These are phyloP conservation scores for Poecilia gillii DNA, from an alignment of 2,797 vertebrate genomes.

Conservation along the genomic window DNA sequence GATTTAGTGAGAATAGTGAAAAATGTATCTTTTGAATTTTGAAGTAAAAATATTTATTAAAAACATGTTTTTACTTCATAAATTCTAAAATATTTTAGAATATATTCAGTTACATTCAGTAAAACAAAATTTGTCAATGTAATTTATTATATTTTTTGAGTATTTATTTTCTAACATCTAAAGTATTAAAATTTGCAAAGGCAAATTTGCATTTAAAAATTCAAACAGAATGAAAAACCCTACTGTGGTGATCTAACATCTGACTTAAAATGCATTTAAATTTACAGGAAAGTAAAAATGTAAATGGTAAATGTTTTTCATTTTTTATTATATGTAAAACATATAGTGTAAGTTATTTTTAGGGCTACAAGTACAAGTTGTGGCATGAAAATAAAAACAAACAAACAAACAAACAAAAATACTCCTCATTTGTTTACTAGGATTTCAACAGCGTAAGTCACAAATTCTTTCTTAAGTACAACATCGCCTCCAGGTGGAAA, in stretches of 20 bases:
- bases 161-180: neutral
- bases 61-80: neutral
- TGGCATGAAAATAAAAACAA: neutral
- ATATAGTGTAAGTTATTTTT: neutral
- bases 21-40: neutral
- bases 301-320: neutral
- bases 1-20: neutral
- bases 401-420: neutral
- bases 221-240: neutral
- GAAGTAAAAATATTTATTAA: too few relatives aligned
- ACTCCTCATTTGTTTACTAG: neutral
- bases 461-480: constrained; percentile 26
- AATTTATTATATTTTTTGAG: neutral
- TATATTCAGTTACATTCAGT: neutral
- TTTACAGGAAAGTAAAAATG: neutral
- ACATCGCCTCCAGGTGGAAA: constrained; percentile 60
- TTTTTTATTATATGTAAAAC: too few relatives aligned
- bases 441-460: neutral
- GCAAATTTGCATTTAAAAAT: neutral
- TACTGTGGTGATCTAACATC: neutral
- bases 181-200: neutral
- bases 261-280: neutral
- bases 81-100: neutral
- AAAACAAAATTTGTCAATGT: neutral
- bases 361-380: neutral